Conservation (phyloP, 1,140 invertebrate genomes). For the Drosophila equinoxialis region DNA sequence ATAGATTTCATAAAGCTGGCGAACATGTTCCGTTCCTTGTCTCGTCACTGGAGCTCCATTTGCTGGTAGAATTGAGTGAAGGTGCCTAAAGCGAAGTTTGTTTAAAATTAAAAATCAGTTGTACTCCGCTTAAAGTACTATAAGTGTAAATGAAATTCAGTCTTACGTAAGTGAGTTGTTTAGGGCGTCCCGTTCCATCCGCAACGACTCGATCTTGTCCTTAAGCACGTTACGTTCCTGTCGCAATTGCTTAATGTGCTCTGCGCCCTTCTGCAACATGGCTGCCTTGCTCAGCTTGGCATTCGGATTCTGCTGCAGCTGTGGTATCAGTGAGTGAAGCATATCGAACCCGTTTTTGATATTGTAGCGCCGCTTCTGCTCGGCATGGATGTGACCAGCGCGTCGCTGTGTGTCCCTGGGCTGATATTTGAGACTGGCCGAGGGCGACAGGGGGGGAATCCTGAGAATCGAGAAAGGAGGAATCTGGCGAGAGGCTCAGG, state of each 20-base stretch:
- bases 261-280: slow-evolving; percentile 98
- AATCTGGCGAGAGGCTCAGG: slow-evolving; percentile 75
- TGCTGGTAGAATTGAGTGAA: slow-evolving; percentile 96
- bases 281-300: slow-evolving; percentile 97
- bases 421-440: slow-evolving; percentile 79
- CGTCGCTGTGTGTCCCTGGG: slow-evolving; percentile 85
- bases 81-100: slow-evolving; percentile 87
- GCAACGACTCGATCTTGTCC: slow-evolving; percentile 94
- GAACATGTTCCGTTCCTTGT: slow-evolving; percentile 94
- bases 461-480: slow-evolving; percentile 76
- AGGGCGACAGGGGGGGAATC: slow-evolving; percentile 83
- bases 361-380: slow-evolving; percentile 98
- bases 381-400: slow-evolving; percentile 96
- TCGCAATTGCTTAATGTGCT: slow-evolving; percentile 96
- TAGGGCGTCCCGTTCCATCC: slow-evolving; percentile 94
- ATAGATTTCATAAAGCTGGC: slow-evolving; percentile 97
- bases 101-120: no score
- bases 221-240: slow-evolving; percentile 93
- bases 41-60: slow-evolving; percentile 96
- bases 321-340: slow-evolving; percentile 96
- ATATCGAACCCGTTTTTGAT: slow-evolving; percentile 99
- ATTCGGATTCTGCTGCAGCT: slow-evolving; percentile 94
- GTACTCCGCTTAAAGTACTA: no score
- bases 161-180: slow-evolving; percentile 92
- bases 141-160: slow-evolving; percentile 55